Evolutionary conservation across 2,888 invertebrate species (phyloP), one percentile per base, ranked within the genome.

Genomic region (Phoronis australis): DNA sequence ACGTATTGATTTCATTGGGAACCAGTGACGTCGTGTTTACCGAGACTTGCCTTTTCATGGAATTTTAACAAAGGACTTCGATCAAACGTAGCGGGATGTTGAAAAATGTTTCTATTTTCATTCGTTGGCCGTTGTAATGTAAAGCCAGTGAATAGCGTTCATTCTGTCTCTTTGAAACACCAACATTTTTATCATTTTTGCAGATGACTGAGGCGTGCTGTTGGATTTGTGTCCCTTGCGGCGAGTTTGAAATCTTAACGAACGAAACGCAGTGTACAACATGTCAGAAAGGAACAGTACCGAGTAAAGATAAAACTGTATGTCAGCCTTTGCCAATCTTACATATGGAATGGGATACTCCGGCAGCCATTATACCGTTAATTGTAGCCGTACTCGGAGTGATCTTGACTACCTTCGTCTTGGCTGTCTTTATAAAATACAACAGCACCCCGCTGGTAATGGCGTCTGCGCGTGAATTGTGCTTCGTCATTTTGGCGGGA

Each of bases 401-500:
- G 45, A 66, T 84, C 38, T 77, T 79, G 57, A 84, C 85, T 2
- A 66, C 82, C 37, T 83, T 84, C 67, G 83, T 84, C 2, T 78
- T 82, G n/a, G 78, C 80, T 40, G 83, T 85, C 4, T 86, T 87
- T 71, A 78, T 86, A 40, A 80, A 81, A 66, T 82, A 72, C 68
- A 80, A 79, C 59, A 78, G 78, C 42, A 87, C 87, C 0, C 87
- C 87, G 0, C 81, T 87, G 31, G 86, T 87, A 53, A 87, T 87
- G 82, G 88, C 88, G 1, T 86, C 86, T 0, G 87, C 87, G 0
- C 79, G 87, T 12, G 88, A 88, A 66, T 78, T 88, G 6, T 87
- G 87, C 73, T 87, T 87, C 71, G 84, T 87, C 15, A 80, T 88
- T 31, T 77, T 87, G n/a, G 50, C 65, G 21, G 87, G 87, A 12